These are phyloP conservation scores for Drosophila longiperda DNA, from an alignment of 2,888 invertebrate genomes.

Conservation along the genomic window DNA sequence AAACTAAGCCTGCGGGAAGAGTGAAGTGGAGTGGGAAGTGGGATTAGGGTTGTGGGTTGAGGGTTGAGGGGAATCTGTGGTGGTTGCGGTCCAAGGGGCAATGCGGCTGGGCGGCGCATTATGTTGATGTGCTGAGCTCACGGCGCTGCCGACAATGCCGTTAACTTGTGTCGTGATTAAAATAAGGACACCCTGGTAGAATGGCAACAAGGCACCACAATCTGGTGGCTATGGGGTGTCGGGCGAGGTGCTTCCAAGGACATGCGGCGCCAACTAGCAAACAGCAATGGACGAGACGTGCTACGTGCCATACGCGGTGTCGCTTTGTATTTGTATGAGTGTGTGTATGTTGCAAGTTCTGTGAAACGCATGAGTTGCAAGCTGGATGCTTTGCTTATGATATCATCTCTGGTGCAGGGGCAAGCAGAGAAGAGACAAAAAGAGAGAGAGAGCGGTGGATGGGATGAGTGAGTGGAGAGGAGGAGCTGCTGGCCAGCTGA, in stretches of 20 bases:
- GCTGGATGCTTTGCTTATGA: conserved; percentile 75
- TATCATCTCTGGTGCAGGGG: conserved; percentile 24
- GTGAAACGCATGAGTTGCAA: conserved; percentile 72
- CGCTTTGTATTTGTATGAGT: conserved; percentile 35
- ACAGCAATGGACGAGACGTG: conserved; percentile 36
- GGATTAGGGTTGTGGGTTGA: conserved; percentile 2
- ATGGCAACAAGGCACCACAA: conserved; percentile 24
- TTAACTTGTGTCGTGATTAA: conserved; percentile 79
- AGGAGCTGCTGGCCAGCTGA: conserved; percentile 15
- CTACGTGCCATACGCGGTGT: conserved; percentile 58
- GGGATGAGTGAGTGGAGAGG: too few species aligned
- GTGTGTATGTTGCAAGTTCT: conserved; percentile 44
- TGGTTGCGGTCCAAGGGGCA: neutral
- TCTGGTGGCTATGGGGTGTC: conserved; percentile 10
- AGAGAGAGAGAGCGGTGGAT: neutral
- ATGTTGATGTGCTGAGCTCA: conserved; percentile 63
- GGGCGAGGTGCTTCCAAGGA: conserved; percentile 7
- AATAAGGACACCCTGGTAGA: conserved; percentile 69
- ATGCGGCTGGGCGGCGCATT: conserved; percentile 27
- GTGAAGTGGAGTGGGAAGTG: neutral
- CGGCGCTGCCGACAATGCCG: conserved; percentile 75
- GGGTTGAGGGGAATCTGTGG: conserved; percentile 2
- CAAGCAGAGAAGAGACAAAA: neutral
- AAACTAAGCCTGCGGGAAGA: conserved; percentile 28
- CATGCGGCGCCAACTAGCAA: conserved; percentile 28